Evolutionary conservation across 2,888 invertebrate genomes (phyloP), one percentile per base, ranked within the genome.

Genomic region (Chrysodeixis includens): DNA sequence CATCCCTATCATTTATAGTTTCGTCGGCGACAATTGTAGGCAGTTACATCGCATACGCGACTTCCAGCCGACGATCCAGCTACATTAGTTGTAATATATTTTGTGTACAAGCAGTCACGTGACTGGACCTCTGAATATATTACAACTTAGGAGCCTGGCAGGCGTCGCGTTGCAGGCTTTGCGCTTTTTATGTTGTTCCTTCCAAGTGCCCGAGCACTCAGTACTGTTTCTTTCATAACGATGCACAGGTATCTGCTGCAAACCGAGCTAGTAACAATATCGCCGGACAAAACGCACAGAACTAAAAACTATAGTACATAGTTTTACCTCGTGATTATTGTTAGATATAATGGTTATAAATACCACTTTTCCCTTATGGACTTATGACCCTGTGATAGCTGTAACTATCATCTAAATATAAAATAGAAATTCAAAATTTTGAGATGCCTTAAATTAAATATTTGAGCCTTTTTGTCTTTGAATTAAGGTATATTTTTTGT

Each of bases 331-430:
- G 76, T 70, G 58, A 73, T 65, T 74, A 76, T 74, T 62, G 62
- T 76, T 76, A 76, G 66, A 51, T 76, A 54, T 69, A 73, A 68
- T 71, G 62, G 53, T 74, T 40, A n/a, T 6, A 49, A 74, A 67
- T 66, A 62, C 58, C 54, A 60, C 58, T 51, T 59, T 59, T 68
- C 71, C 63, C 68, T 52, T 59, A 66, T 57, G 64, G 63, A 76
- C 66, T 74, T 68, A 65, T 63, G 53, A 71, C 66, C 71, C 78
- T 78, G 76, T 77, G 76, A 77, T 77, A 74, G 74, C 62, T 74
- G 51, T 66, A 77, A 77, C 66, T 71, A 71, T 53, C 77, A 68
- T 69, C 62, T 67, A 57, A 66, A 56, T 60, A 20, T 64, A 65
- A 72, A 69, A 66, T 74, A 71, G 51, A 52, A 1, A 57, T 22